Evolutionary conservation across 2,888 invertebrate species (phyloP).

Genomic region (Drosophila acutilabella): DNA sequence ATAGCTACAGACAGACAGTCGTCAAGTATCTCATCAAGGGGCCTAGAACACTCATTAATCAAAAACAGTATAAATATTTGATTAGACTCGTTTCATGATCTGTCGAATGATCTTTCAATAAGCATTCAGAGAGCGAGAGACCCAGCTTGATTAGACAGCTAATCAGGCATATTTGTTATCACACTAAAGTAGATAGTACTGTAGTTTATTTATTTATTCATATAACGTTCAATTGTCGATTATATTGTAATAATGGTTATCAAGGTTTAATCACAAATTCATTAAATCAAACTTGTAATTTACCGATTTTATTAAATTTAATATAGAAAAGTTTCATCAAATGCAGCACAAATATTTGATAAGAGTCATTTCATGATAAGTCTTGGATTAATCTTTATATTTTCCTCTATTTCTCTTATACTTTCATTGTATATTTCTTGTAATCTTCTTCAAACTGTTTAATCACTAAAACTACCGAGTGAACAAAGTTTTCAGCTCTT

Average conservation of each 20-base stretch:
- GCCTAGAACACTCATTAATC: conserved; percentile 17
- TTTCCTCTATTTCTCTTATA: background rate
- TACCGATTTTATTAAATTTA: no score
- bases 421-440: background rate
- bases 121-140: conserved; percentile 1
- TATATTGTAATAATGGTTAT: background rate
- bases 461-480: conserved; percentile 1
- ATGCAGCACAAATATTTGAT: no score
- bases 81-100: conserved; percentile 18
- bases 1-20: background rate
- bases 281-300: no score
- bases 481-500: background rate
- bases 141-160: background rate
- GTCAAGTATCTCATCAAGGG: conserved; percentile 5
- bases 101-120: conserved; percentile 25
- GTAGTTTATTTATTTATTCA: background rate
- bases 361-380: no score
- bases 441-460: background rate
- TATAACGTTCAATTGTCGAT: background rate
- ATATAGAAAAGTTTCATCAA: no score
- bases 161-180: conserved; percentile 7
- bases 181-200: background rate
- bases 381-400: no score
- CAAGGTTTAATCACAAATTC: background rate
- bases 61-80: conserved; percentile 24